Conservation (phyloP, 2,797 vertebrate species). For the Malurus leucopterus region DNA sequence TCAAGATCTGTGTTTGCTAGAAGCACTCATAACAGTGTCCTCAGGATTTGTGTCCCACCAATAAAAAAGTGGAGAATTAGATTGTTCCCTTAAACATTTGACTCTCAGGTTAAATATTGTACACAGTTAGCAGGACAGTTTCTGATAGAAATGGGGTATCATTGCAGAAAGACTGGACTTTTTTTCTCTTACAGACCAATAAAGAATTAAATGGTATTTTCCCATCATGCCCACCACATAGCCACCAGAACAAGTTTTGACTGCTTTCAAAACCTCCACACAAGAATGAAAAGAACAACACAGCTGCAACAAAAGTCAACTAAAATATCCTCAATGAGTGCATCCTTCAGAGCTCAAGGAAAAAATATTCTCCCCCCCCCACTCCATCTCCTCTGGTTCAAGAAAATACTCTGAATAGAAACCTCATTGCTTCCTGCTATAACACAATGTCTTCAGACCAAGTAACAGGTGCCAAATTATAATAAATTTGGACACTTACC, state of each 20-base stretch:
- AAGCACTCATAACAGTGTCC: fast-evolving
- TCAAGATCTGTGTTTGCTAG: neutral
- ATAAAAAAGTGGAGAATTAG: neutral
- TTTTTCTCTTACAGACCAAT: neutral
- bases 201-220: neutral
- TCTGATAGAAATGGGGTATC: neutral
- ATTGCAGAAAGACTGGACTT: neutral
- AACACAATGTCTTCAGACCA: neutral
- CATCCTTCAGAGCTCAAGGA: neutral
- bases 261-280: neutral
- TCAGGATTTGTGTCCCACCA: neutral
- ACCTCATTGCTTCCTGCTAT: neutral
- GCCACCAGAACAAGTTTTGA: neutral
- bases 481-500: neutral
- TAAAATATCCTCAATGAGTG: neutral
- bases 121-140: neutral
- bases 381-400: neutral
- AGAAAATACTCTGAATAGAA: neutral
- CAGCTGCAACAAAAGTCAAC: neutral
- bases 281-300: neutral
- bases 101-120: neutral
- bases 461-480: neutral
- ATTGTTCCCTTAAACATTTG: neutral
- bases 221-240: neutral
- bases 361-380: neutral